Evolutionary conservation across 2,113 vertebrate species (phyloP), one percentile per base, ranked within the genome.

Genomic region (Sigmodon hispidus): DNA sequence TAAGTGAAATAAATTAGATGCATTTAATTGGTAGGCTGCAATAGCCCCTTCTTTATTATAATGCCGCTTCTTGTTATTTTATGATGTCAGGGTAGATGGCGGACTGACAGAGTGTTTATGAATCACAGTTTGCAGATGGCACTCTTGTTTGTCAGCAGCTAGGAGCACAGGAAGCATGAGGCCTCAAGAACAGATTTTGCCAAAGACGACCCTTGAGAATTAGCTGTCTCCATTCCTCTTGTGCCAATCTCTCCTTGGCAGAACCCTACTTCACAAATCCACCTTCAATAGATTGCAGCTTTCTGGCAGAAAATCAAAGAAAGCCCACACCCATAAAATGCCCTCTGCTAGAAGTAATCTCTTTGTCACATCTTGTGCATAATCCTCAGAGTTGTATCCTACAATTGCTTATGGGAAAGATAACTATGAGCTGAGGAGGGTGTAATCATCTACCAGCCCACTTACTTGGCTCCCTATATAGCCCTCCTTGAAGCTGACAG

Each of bases 81-180:
- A 98, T 98, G 98, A 98, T 99, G 98, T 99, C 98, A 98, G 98
- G 98, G 98, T 98, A 98, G 98, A 98, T 98, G 98, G 99, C 98
- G 98, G 98, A 98, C 98, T 99, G 99, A 98, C 98, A 99, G 98
- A 98, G 98, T 98, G 98, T 98, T 99, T 99, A 99, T 99, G 98
- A 99, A 98, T 99, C 98, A 98, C 98, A 99, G 98, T 99, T 99
- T 99, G 98, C 99, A 99, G 99, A 99, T 99, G 98, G 99, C 98
- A 98, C 98, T 98, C 98, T 98, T 98, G 97, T 97, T 98, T 99
- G 98, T 98, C 98, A 69, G 98, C 98, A 98, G 98, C 99, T 98
- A 98, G 97, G 98, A 98, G 98, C 98, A 98, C 98, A 95, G 98
- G 98, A 98, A 98, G 98, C 98, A 98, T 97, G 98, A 98, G 98